Percentiles rank a stretch among this genome's conserved stretches.
Evolutionary conservation across 2,888 invertebrate genomes (phyloP).

Genomic region (Eustalomyia histrio): DNA sequence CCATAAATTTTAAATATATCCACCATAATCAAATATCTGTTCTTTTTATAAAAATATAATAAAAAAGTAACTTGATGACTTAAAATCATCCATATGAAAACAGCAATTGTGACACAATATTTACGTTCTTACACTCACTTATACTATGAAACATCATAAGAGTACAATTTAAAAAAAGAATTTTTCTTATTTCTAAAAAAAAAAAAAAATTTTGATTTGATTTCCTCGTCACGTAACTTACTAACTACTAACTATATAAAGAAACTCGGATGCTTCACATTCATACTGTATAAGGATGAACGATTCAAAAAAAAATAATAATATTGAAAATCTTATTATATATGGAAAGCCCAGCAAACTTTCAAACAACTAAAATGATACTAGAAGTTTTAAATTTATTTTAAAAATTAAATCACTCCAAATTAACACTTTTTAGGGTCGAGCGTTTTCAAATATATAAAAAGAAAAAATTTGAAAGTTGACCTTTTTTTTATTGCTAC

Average conservation of each 20-base stretch:
- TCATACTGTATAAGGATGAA: conserved; percentile 22
- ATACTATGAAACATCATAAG: neutral
- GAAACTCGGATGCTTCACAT: conserved; percentile 43
- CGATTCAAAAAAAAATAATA: conserved; percentile 21
- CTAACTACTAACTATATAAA: conserved; percentile 50
- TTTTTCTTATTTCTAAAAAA: conserved; percentile 6
- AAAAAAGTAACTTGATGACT: neutral
- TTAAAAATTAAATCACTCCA: too few relatives aligned
- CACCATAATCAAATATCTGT: neutral
- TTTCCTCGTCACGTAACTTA: conserved; percentile 59
- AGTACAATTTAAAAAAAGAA: neutral
- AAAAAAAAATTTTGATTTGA: conserved; percentile 46
- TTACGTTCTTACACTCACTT: neutral
- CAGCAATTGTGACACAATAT: neutral
- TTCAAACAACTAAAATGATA: too few relatives aligned
- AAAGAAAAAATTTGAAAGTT: too few relatives aligned
- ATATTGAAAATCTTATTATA: conserved; percentile 43
- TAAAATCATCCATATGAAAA: neutral
- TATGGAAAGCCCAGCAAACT: neutral
- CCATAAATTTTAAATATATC: neutral
- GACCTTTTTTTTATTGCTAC: too few relatives aligned
- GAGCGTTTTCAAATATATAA: too few relatives aligned
- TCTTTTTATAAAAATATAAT: neutral
- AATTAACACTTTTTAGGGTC: too few relatives aligned
- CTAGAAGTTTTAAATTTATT: too few relatives aligned